Evolutionary conservation across 2,797 vertebrate genomes (phyloP).

Genomic region (Acanthurus tractus): DNA sequence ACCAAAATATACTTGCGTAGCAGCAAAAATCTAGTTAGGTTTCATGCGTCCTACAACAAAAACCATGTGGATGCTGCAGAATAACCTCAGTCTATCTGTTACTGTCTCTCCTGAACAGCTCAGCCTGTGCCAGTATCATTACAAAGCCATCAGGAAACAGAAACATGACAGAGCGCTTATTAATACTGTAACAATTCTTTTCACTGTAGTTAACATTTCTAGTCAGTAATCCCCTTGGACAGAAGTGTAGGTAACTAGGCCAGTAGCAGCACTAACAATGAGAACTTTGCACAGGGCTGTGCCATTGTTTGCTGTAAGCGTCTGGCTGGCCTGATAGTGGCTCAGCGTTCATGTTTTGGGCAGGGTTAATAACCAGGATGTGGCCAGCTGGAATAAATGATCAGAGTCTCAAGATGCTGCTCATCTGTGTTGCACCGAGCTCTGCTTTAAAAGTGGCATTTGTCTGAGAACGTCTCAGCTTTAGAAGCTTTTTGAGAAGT

Average conservation of each 20-base stretch:
- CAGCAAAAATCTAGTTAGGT: conserved; percentile 5
- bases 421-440: conserved; percentile 9
- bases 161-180: conserved; percentile 33
- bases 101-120: background rate
- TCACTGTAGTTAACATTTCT: conserved; percentile 57
- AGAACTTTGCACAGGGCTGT: conserved; percentile 41
- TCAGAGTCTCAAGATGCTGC: conserved; percentile 43
- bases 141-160: conserved; percentile 19
- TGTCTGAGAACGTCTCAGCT: conserved; percentile 31
- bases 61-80: conserved; percentile 20
- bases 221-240: conserved; percentile 59
- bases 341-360: conserved; percentile 20
- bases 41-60: conserved; percentile 2
- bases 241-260: conserved; percentile 58
- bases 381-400: conserved; percentile 43
- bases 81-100: conserved; percentile 28
- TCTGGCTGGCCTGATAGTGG: conserved; percentile 48
- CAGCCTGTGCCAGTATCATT: conserved; percentile 14
- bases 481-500: conserved; percentile 3
- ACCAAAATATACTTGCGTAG: background rate
- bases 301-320: conserved; percentile 49
- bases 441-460: conserved; percentile 29
- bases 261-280: conserved; percentile 38
- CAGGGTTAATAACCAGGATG: conserved; percentile 47
- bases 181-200: conserved; percentile 38